Percentiles rank a stretch among this genome's conserved stretches.
These are phyloP conservation scores for Euwallacea fornicatus DNA, from an alignment of 1,140 invertebrate genomes.

Conservation along the genomic window DNA sequence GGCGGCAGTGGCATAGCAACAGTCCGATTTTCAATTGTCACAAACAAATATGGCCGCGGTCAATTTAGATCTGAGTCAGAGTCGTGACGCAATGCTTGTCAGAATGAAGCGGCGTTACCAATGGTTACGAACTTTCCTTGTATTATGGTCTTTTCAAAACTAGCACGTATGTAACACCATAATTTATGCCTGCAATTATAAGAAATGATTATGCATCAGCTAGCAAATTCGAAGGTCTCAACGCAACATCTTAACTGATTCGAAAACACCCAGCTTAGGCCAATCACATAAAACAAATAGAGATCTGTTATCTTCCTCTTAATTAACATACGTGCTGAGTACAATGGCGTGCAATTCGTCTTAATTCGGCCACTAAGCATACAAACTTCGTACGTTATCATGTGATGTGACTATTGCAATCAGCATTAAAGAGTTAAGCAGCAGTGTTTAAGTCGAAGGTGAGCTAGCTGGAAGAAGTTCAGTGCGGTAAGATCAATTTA, in stretches of 20 bases:
- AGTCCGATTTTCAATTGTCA: no score
- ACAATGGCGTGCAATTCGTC: slow-evolving; percentile 12
- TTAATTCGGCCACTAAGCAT: slow-evolving; percentile 15
- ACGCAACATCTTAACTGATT: not conserved
- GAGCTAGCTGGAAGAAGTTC: not conserved
- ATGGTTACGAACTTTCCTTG: no score
- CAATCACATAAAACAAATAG: not conserved
- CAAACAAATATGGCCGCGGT: no score
- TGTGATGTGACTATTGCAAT: slow-evolving; percentile 6
- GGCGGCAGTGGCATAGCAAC: no score
- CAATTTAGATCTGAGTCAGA: no score
- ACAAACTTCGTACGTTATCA: slow-evolving; percentile 15
- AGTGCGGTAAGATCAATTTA: slow-evolving; percentile 3
- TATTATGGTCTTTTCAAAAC: no score
- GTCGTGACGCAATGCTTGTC: no score
- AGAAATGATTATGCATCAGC: not conserved
- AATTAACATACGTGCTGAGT: not conserved
- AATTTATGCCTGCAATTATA: not conserved
- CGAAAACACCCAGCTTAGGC: not conserved
- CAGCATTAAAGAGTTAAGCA: not conserved
- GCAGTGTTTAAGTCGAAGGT: not conserved
- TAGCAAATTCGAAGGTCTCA: not conserved
- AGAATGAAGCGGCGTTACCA: no score
- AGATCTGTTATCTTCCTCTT: slow-evolving; percentile 6
- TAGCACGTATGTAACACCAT: no score